Evolutionary conservation across 1,140 invertebrate species (phyloP).

Genomic region (Mizuhopecten yessoensis): DNA sequence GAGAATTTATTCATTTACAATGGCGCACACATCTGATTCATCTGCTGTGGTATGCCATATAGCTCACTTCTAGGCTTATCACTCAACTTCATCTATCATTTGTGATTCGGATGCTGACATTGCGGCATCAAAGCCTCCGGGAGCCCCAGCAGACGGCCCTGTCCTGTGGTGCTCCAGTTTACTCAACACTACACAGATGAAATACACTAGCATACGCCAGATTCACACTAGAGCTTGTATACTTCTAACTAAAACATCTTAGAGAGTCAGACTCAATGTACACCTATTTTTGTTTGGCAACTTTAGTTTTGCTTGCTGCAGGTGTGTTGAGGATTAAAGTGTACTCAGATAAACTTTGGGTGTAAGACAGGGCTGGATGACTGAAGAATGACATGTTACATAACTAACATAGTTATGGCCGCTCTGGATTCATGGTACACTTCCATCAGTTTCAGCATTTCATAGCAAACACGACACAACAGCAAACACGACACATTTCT

Average conservation of each 20-base stretch:
- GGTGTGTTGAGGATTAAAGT: constrained; percentile 1
- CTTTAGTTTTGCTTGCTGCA: not conserved
- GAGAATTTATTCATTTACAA: constrained; percentile 21
- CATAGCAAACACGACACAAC: not conserved
- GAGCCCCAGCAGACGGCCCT: not conserved
- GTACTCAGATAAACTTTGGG: constrained; percentile 7
- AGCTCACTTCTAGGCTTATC: not conserved
- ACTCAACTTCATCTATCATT: not conserved
- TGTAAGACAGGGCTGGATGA: not conserved
- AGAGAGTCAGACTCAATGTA: not conserved
- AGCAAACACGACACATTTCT: not conserved
- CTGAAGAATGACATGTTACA: not conserved
- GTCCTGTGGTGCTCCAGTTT: constrained; percentile 8
- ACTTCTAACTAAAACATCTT: constrained; percentile 38
- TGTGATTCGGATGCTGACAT: not conserved
- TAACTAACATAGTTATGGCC: not conserved
- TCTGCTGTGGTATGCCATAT: not conserved
- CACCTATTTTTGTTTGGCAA: constrained; percentile 20
- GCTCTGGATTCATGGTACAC: not conserved
- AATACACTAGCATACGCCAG: not conserved
- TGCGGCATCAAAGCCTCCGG: not conserved
- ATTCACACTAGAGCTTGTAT: not conserved
- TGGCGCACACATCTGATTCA: not conserved
- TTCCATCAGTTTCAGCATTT: not conserved
- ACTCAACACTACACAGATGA: not conserved